phyloP scores from a whole-genome alignment of 1,140 invertebrate genomes.

The Mylabris phalerata region DNA sequence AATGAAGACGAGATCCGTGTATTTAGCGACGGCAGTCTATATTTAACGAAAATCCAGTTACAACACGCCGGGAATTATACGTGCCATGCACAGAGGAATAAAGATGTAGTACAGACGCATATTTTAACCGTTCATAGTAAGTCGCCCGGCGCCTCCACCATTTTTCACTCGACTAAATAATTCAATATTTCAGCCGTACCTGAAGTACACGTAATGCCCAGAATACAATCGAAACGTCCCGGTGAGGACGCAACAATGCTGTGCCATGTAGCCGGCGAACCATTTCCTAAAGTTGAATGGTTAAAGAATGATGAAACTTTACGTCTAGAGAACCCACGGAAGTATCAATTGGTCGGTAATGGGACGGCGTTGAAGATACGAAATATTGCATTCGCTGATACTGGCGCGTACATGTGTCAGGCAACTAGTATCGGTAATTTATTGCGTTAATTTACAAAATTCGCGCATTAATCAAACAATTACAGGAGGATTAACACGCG shows the following conservation, averaged over 20 bases:
- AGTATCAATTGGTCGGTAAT: constrained; percentile 63
- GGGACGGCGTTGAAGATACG: constrained; percentile 61
- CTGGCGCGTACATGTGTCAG: constrained; percentile 73
- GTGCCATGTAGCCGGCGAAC: constrained; percentile 64
- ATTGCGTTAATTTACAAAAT: not conserved
- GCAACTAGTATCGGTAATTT: constrained; percentile 52
- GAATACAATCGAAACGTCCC: constrained; percentile 59
- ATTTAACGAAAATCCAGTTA: constrained; percentile 66
- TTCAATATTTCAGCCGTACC: constrained; percentile 51
- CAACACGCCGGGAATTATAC: constrained; percentile 76
- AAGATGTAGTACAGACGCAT: constrained; percentile 70
- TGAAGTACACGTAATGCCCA: constrained; percentile 61
- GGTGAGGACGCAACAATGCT: constrained; percentile 61
- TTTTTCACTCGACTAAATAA: not conserved
- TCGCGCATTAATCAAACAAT: constrained; percentile 3
- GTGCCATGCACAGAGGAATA: constrained; percentile 68
- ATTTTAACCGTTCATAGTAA: constrained; percentile 70
- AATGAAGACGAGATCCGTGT: constrained; percentile 61
- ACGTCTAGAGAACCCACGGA: constrained; percentile 46
- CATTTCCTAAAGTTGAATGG: constrained; percentile 62
- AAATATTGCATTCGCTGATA: constrained; percentile 64
- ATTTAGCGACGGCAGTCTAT: constrained; percentile 67
- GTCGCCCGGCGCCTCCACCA: constrained; percentile 34
- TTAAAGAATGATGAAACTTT: constrained; percentile 66
- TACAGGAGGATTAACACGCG: constrained; percentile 58